These are phyloP conservation scores for Zonitis immaculata DNA, from an alignment of 2,888 invertebrate species.

Conservation along the genomic window DNA sequence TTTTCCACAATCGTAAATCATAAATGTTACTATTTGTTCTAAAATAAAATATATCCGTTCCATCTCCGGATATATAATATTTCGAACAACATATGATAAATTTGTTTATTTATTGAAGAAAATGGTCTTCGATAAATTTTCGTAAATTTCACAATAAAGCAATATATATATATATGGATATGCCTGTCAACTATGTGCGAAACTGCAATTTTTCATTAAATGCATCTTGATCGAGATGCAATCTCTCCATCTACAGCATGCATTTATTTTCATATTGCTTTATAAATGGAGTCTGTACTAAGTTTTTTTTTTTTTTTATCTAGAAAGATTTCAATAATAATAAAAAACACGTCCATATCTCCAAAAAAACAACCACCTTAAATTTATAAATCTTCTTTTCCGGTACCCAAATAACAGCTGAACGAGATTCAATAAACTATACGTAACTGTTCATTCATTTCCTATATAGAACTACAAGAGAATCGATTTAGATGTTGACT, in stretches of 20 bases:
- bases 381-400: neutral
- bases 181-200: neutral
- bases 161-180: no score
- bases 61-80: no score
- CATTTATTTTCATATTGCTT: neutral
- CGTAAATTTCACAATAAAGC: no score
- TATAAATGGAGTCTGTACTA: neutral
- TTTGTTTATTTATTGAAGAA: no score
- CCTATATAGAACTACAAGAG: neutral
- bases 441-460: no score
- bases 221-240: neutral
- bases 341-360: no score
- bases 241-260: neutral
- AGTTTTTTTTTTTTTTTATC: no score
- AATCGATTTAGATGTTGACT: neutral
- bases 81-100: no score
- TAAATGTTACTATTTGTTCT: neutral
- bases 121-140: no score
- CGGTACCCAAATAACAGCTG: neutral
- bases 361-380: neutral
- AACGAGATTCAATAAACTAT: neutral
- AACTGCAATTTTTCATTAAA: neutral
- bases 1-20: neutral
- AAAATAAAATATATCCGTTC: neutral
- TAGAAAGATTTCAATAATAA: no score